Conservation (phyloP, 2,888 invertebrate genomes). For the Panorpa germanica region DNA sequence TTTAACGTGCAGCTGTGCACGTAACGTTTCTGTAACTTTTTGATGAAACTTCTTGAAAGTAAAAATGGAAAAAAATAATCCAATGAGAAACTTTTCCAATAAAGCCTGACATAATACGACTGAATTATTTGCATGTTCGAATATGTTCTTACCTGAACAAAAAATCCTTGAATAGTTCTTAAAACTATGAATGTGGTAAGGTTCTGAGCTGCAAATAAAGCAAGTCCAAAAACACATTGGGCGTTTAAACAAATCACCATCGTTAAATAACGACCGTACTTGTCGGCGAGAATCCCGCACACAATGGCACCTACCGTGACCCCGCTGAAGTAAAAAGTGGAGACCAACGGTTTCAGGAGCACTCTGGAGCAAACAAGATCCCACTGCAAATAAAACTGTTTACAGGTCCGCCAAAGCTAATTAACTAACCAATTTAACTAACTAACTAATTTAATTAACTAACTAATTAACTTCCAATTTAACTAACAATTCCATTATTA, state of each 20-base stretch:
- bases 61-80: too few species aligned
- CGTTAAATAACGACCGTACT: slow-evolving; percentile 23
- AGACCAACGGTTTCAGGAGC: slow-evolving; percentile 19
- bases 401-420: background rate
- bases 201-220: slow-evolving; percentile 16
- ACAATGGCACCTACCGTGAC: slow-evolving; percentile 23
- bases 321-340: slow-evolving; percentile 22
- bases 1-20: too few species aligned
- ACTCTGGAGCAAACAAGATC: slow-evolving; percentile 22
- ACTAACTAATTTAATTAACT: too few species aligned
- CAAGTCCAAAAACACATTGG: slow-evolving; percentile 19
- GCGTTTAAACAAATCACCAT: slow-evolving; percentile 23
- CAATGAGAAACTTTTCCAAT: too few species aligned
- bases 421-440: background rate
- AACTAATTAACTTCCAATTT: too few species aligned
- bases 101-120: background rate
- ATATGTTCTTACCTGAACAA: slow-evolving; percentile 23
- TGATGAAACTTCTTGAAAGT: too few species aligned
- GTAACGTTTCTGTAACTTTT: too few species aligned
- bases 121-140: slow-evolving; percentile 2
- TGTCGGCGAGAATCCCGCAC: slow-evolving; percentile 23
- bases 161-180: slow-evolving; percentile 24
- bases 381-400: slow-evolving; percentile 21
- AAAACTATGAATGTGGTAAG: slow-evolving; percentile 21
- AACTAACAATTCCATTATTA: too few species aligned